Base-by-base conservation (phyloP, 1,140 invertebrate species). In the Drosophila mayri region DNA sequence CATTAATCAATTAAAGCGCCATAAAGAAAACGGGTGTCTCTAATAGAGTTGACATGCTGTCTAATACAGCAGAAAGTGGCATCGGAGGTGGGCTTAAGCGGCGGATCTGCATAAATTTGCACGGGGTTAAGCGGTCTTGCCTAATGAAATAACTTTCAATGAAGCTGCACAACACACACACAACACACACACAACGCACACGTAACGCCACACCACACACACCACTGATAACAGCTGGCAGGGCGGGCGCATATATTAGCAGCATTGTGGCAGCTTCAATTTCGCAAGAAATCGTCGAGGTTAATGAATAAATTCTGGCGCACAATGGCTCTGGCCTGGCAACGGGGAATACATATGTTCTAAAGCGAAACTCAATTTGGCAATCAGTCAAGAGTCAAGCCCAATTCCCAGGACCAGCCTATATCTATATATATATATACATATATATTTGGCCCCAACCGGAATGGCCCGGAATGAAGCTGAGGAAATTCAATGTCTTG, bases 1-100 rank as follows among this genome's bases (percentile, higher is more conserved):
- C 84, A 87, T 87, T 87, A 84, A 87, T 87, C 84, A 87, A 87
- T 87, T 87, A 87, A 83, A 76, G 75, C 68, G 76, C 72, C 76
- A 77, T 74, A 77, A 70, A 67, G 72, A 50, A 83, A 77, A 71
- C 67, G 68, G 73, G 57, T 72, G 64, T 44, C 84, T 77, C 84
- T 77, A 87, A 86, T 87, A 76, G 68, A 80, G 66, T 67, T 76
- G 73, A 84, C 81, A 76, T 54, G 57, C 62, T 70, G 74, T 72
- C 74, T 62, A 70, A 74, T 75, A 86, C n/a, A 63, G 50, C 55
- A 62, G 55, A 52, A 50, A 37, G 44, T 25, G 8, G 9, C 11
- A 8, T 18, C 10, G 50, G 12, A 25, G 55, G 22, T 3, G 25
- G 59, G 76, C 81, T 85, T 79, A 71, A 3, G 32, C 35, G 8